Base-by-base conservation (phyloP, 2,888 invertebrate genomes). In the Hypomecis punctinalis region DNA sequence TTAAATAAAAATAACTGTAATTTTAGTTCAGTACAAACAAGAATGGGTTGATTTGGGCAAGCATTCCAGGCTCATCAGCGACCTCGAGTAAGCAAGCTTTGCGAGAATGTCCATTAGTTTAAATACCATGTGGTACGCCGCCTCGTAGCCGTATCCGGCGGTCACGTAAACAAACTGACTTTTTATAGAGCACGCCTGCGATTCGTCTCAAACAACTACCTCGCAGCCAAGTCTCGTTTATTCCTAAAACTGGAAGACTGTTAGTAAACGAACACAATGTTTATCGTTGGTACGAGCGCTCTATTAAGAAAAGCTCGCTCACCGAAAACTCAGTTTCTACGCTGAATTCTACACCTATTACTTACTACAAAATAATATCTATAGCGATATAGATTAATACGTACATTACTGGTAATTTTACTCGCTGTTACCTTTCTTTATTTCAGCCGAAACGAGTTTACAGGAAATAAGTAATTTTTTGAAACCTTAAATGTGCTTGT, bases 101-200 rank as follows among this genome's bases (percentile, higher is more conserved):
- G 61, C 51, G 77, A 81, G 79, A 82, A 82, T 84, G 85, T 81
- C 81, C 79, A 85, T 81, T 82, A 85, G 80, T 65, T 73, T 73
- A 68, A 66, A 71, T 69, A 82, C 86, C 86, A 85, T 87, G 88
- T 83, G 88, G 87, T 80, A 73, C 74, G 75, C 84, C 85, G 72
- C 77, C 77, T 79, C 70, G 77, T 79, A 80, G 80, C 84, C 86
- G 83, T 84, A 90, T 90, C 89, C 91, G 83, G 85, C 78, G 75
- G 75, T 76, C 79, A 72, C 80, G 84, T 91, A 91, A 91, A 91
- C 90, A 90, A 83, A 84, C 84, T 66, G 77, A 86, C 85, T 90
- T 90, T 91, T 91, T 90, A 91, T 90, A 90, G 90, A 86, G 80
- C 80, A 76, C 71, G 88, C 78, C 88, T 86, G 88, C 81, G 76